These are phyloP conservation scores for Pecten maximus DNA, from an alignment of 2,888 invertebrate species.

Conservation along the genomic window DNA sequence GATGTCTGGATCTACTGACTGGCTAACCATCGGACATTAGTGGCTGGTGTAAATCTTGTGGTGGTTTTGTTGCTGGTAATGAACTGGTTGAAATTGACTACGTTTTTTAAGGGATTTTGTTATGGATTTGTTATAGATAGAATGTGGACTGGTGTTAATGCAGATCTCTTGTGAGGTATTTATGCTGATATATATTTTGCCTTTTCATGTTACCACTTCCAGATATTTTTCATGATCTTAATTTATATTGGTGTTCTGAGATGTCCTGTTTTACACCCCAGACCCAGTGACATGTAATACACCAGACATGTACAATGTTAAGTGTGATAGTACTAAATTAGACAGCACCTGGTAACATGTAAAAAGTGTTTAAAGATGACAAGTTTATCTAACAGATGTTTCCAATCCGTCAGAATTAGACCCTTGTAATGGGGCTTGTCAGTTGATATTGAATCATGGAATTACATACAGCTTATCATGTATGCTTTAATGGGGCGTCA, in stretches of 20 bases:
- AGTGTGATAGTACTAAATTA: background rate
- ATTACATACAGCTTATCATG: background rate
- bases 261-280: background rate
- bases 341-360: conserved; percentile 8
- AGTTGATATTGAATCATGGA: background rate
- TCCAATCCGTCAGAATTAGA: conserved; percentile 1
- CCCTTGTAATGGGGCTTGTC: conserved; percentile 25
- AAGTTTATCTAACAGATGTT: conserved; percentile 1
- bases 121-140: too few relatives aligned
- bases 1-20: background rate
- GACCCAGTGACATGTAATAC: too few relatives aligned
- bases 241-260: background rate
- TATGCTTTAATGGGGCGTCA: background rate
- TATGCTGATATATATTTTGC: too few relatives aligned
- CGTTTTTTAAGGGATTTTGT: too few relatives aligned
- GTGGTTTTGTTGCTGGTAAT: background rate
- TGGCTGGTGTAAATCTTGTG: background rate
- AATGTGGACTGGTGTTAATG: background rate
- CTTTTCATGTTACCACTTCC: too few relatives aligned
- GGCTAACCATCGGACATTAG: background rate
- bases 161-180: too few relatives aligned
- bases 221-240: background rate
- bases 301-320: background rate
- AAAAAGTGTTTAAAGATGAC: conserved; percentile 4
- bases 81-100: background rate